A percentile compares a stretch with the other conserved stretches of the same genome.
phyloP scores from a whole-genome alignment of 2,113 vertebrate genomes.

The Eulemur macaco region DNA sequence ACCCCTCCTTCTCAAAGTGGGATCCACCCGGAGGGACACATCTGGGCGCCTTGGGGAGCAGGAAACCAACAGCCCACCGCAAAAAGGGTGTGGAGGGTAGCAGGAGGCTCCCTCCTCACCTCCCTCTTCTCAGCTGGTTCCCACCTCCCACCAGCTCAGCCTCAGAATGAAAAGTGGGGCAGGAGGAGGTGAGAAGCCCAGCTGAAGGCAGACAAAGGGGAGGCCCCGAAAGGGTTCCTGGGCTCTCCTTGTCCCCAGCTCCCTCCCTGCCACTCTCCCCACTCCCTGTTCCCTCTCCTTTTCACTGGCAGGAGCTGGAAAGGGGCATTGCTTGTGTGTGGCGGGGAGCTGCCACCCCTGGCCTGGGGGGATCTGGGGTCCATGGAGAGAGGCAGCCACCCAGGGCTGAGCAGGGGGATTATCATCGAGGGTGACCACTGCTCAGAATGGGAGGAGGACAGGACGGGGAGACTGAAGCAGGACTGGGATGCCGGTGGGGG shows the following conservation, averaged over 20 bases:
- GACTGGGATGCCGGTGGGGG: background rate
- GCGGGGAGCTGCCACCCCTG: background rate
- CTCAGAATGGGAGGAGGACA: background rate
- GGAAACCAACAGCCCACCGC: background rate
- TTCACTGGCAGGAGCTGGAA: background rate
- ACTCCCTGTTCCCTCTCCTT: background rate
- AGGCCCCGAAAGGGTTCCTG: conserved; percentile 2
- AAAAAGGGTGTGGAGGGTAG: background rate
- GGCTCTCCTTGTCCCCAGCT: background rate
- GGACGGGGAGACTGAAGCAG: background rate
- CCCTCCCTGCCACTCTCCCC: background rate
- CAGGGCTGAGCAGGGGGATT: background rate
- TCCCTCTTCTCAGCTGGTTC: background rate
- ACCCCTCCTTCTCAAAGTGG: conserved; percentile 1
- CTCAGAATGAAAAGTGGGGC: conserved; percentile 72
- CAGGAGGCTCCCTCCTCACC: background rate
- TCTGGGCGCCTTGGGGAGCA: background rate
- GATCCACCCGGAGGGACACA: background rate
- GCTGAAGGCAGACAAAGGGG: conserved; percentile 69
- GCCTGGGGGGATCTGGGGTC: background rate
- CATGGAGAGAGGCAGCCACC: background rate
- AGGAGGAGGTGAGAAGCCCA: conserved; percentile 60
- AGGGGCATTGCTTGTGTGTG: background rate
- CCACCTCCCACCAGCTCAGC: conserved; percentile 50
- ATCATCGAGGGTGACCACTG: background rate